Base-by-base conservation (phyloP, 2,113 vertebrate genomes). In the Emberiza fucata region DNA sequence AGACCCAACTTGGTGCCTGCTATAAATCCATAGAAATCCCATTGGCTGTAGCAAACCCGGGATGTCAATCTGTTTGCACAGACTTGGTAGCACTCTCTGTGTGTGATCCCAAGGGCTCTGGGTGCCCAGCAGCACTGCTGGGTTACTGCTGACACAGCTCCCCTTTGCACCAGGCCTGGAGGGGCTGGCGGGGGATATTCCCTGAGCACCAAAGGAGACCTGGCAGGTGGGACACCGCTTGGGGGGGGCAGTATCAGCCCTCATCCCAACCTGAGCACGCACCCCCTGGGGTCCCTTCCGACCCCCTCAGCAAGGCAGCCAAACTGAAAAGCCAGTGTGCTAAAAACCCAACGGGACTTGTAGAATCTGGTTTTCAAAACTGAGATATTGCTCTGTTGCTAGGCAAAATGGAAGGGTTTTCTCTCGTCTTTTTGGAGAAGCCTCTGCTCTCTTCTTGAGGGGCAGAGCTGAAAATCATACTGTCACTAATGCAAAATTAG, bases 401-500 rank as follows among this genome's bases (percentile, higher is more conserved):
- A 96, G 44, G 95, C 90, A 94, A 94, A 93, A 92, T 3, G 5
- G 17, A 61, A 33, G 29, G 54, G 20, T 53, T 78, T 83, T 82
- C 70, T 56, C 47, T 85, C 47, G 22, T 80, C 64, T 57, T 93
- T 90, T 80, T 59, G 68, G 87, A 95, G 81, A 88, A 85, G 87
- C 21, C 89, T 96, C 71, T 90, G 45, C 86, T 95, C 64, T 88
- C 84, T 83, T 86, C 78, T 93, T 69, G 78, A 97, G 81, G 96
- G 85, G 60, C 85, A 96, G 84, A 90, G 70, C 81, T 88, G 78
- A 85, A 82, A 94, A 91, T 86, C 88, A 48, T 83, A 82, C 63
- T 95, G 90, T 94, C 88, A 93, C 88, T 78, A 92, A 85, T 8
- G 56, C 69, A 91, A 53, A 90, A 93, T 73, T 51, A 70, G 54